Percentiles rank a stretch among this genome's conserved stretches.
These are phyloP conservation scores for Dicerorhinus sumatrensis DNA, from an alignment of 2,113 vertebrate species.

Conservation along the genomic window DNA sequence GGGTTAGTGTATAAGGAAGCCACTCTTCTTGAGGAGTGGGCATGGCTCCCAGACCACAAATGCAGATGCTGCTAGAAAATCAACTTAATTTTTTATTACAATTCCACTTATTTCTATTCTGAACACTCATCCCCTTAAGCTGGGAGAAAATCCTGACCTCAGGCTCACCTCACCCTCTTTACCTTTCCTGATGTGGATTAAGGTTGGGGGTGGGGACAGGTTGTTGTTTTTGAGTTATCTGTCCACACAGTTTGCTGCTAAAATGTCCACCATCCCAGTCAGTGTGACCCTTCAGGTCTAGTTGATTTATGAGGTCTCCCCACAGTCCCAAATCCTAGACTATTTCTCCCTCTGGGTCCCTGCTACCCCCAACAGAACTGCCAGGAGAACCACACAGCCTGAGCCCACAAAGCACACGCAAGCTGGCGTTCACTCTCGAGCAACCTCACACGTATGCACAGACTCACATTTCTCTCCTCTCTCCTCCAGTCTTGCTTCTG, in stretches of 20 bases:
- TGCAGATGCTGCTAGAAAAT: neutral
- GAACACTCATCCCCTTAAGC: neutral
- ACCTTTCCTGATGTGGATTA: neutral
- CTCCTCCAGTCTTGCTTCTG: neutral
- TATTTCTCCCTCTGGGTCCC: neutral
- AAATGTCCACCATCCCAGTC: neutral
- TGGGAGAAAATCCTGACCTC: neutral
- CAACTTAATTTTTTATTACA: neutral
- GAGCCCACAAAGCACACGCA: neutral
- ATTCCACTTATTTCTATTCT: conserved; percentile 19
- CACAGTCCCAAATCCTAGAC: neutral
- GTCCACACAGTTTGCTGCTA: neutral
- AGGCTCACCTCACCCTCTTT: neutral
- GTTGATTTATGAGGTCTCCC: neutral
- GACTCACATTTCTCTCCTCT: neutral
- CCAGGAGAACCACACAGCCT: neutral
- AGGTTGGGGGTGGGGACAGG: neutral
- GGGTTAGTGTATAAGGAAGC: neutral
- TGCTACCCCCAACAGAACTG: neutral
- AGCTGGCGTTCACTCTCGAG: fast-evolving
- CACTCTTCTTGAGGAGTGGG: neutral
- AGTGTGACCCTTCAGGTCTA: neutral
- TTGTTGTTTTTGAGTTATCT: neutral
- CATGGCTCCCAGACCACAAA: neutral
- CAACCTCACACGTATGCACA: fast-evolving